Evolutionary conservation across 2,113 vertebrate species (phyloP), one percentile per base, ranked within the genome.

Genomic region (Indicator maculatus): DNA sequence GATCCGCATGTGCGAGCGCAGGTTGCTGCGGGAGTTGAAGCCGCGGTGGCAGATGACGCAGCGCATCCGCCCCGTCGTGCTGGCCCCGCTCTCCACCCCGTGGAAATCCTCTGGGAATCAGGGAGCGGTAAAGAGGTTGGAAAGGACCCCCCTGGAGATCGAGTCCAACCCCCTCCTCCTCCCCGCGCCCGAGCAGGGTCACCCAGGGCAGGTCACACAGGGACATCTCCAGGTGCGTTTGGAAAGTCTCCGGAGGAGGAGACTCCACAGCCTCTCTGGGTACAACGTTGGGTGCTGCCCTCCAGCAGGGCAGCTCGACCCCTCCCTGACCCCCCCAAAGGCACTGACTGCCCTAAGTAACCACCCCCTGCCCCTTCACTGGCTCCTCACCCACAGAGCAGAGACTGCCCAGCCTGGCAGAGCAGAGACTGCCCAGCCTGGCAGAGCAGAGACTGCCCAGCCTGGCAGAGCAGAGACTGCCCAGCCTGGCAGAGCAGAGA

Each of bases 1-100:
- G 97, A 99, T 99, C 96, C 99, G 99, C 99, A 99, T 99, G 98
- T 99, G 99, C 14, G 99, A 99, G 96, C 99, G 99, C 96, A 99
- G 97, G 98, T 99, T 99, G 98, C 99, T 99, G 97, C 99, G 99
- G 5, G 99, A 99, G 98, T 99, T 99, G 98, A 99, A 99, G 94
- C 99, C 99, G 0, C 99, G 98, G 97, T 99, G 99, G 97, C 99
- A 99, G 97, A 99, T 99, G 83, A 99, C 99, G 64, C 99, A 99
- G 83, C 99, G 99, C 99, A 99, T 99, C 41, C 99, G 99, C 0
- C 99, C 98, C 1, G 96, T 95, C 0, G 97, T 87, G 66, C 96
- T 97, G 39, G 97, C 91, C 15, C 97, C 96, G 0, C 96, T 83
- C 26, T 99, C 99, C 17, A 97, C 97, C 0, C 97, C 66, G 12